phyloP scores from a whole-genome alignment of 2,113 vertebrate species.

The Pelvicachromis taeniatus region DNA sequence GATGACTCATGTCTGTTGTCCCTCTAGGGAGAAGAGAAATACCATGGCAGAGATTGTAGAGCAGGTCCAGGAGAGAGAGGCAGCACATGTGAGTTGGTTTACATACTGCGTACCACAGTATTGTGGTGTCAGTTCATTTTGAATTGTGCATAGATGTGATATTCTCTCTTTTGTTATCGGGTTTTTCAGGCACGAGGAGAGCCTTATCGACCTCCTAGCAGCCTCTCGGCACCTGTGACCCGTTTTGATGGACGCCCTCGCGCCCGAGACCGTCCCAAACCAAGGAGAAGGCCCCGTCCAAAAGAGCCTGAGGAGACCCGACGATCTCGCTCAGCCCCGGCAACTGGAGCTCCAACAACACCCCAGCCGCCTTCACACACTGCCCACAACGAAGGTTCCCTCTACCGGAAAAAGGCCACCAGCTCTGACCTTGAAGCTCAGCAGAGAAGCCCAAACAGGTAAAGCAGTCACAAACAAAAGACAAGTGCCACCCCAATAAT shows the following conservation, averaged over 20 bases:
- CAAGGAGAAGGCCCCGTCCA: constrained; percentile 85
- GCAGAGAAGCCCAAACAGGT: constrained; percentile 90
- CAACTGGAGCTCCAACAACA: constrained; percentile 77
- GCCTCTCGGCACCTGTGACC: constrained; percentile 82
- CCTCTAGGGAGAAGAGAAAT: constrained; percentile 76
- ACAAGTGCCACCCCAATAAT: not conserved
- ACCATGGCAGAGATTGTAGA: constrained; percentile 93
- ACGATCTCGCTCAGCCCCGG: constrained; percentile 86
- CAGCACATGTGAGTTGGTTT: constrained; percentile 61
- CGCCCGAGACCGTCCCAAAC: constrained; percentile 87
- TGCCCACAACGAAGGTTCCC: constrained; percentile 84
- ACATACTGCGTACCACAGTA: not conserved
- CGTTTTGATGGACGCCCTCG: constrained; percentile 85
- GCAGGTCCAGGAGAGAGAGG: constrained; percentile 90
- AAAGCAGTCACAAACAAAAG: not conserved
- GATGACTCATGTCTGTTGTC: constrained; percentile 9
- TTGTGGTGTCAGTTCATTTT: not conserved
- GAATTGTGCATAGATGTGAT: not conserved
- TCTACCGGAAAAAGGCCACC: constrained; percentile 83
- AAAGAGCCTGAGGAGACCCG: constrained; percentile 83
- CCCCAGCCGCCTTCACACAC: constrained; percentile 83
- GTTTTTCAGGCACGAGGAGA: constrained; percentile 68
- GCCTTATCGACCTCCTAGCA: constrained; percentile 77
- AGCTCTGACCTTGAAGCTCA: constrained; percentile 80
- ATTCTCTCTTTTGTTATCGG: not conserved